Conservation (phyloP, 2,888 invertebrate species). For the Ceratothoa steindachneri region DNA sequence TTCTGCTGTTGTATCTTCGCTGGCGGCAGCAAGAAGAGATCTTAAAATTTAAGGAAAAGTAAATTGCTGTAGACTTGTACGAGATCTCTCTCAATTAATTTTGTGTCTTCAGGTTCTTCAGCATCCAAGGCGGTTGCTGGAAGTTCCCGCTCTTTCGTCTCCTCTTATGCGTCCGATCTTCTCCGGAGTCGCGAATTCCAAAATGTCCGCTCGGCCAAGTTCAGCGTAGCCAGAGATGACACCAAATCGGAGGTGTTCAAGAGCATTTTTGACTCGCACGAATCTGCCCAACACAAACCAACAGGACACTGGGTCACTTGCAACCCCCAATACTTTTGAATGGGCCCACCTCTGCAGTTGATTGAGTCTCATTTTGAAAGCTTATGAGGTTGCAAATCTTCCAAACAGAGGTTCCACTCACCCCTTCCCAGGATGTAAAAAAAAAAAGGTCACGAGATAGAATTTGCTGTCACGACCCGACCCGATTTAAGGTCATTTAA, state of each 20-base stretch:
- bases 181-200: conserved; percentile 39
- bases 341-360: background rate
- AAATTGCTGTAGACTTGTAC: too few relatives aligned
- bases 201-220: conserved; percentile 36
- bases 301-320: conserved; percentile 97
- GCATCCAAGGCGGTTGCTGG: conserved; percentile 3
- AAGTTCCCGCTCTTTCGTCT: conserved; percentile 16
- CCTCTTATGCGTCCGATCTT: conserved; percentile 36
- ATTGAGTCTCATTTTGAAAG: too few relatives aligned
- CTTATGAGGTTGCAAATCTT: too few relatives aligned
- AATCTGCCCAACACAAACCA: conserved; percentile 77
- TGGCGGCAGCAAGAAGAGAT: too few relatives aligned
- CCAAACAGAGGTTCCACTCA: too few relatives aligned
- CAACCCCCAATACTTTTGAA: conserved; percentile 63
- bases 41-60: too few relatives aligned
- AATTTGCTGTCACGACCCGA: too few relatives aligned
- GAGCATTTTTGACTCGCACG: conserved; percentile 87
- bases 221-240: conserved; percentile 67
- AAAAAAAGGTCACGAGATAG: too few relatives aligned
- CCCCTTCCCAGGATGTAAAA: too few relatives aligned
- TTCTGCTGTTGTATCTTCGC: too few relatives aligned
- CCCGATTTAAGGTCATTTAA: too few relatives aligned
- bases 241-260: conserved; percentile 86
- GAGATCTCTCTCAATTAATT: too few relatives aligned
- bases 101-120: conserved; percentile 5